phyloP scores from a whole-genome alignment of 2,797 vertebrate species.

The Peromyscus nudipes region DNA sequence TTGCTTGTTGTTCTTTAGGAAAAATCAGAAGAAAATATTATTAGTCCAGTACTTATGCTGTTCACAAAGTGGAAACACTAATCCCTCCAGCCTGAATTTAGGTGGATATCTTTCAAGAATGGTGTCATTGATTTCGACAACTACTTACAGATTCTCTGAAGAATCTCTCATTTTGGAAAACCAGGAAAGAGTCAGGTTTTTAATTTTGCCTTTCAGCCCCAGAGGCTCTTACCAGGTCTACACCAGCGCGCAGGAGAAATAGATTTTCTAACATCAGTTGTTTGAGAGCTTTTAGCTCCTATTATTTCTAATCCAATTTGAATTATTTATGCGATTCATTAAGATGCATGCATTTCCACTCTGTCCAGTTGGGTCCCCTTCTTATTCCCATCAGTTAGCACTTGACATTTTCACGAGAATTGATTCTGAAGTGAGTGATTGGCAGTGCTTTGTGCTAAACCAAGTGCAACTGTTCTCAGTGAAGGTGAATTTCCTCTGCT shows the following conservation, averaged over 20 bases:
- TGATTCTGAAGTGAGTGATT: conserved; percentile 40
- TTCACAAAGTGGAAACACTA: neutral
- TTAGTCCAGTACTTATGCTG: neutral
- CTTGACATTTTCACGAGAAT: conserved; percentile 29
- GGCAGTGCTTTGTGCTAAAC: neutral
- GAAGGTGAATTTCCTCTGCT: neutral
- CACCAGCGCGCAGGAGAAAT: neutral
- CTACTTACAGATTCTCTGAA: neutral
- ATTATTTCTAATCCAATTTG: conserved; percentile 12
- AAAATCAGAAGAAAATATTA: neutral
- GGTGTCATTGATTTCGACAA: neutral
- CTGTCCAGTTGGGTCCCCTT: neutral
- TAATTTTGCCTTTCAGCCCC: neutral
- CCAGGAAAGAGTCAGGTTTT: neutral
- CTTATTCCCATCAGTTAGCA: neutral
- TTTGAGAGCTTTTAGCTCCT: neutral
- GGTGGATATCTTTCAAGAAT: neutral
- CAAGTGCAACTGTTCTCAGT: neutral
- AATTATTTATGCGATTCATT: neutral
- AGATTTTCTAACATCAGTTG: neutral
- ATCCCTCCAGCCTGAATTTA: neutral
- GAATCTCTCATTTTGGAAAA: neutral
- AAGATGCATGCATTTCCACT: neutral
- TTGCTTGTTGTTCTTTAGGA: neutral
- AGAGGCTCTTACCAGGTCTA: neutral